These are phyloP conservation scores for Charina bottae DNA, from an alignment of 2,113 vertebrate genomes.

Conservation along the genomic window DNA sequence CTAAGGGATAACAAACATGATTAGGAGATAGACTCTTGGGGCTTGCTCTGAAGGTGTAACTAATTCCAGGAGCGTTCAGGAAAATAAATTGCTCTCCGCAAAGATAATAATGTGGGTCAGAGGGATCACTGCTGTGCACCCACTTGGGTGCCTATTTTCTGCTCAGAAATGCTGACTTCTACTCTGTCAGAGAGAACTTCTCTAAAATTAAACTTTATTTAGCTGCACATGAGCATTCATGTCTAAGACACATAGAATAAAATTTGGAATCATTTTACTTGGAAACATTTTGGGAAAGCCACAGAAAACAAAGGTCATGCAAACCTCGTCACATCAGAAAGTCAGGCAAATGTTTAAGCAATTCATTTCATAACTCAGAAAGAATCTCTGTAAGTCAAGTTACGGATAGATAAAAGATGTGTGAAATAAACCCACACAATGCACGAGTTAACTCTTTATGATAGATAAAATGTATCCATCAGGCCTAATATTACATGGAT, in stretches of 20 bases:
- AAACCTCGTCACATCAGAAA: background rate
- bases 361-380: background rate
- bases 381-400: background rate
- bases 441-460: background rate
- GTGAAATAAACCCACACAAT: background rate
- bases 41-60: conserved; percentile 10
- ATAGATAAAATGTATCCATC: background rate
- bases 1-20: conserved; percentile 24
- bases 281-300: background rate
- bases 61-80: conserved; percentile 6
- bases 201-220: conserved; percentile 26
- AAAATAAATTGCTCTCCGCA: conserved; percentile 32
- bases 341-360: background rate
- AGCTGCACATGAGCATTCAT: background rate
- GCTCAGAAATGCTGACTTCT: background rate
- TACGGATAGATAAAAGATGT: background rate
- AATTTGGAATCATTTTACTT: background rate
- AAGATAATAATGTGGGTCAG: conserved; percentile 24
- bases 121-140: background rate
- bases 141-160: conserved; percentile 13
- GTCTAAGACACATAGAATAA: background rate
- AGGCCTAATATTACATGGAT: background rate
- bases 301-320: background rate
- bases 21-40: conserved; percentile 22
- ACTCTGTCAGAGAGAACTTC: background rate